A percentile compares a stretch with the other conserved stretches of the same genome.
phyloP scores from a whole-genome alignment of 1,140 invertebrate genomes.

The Temnothorax longispinosus region DNA sequence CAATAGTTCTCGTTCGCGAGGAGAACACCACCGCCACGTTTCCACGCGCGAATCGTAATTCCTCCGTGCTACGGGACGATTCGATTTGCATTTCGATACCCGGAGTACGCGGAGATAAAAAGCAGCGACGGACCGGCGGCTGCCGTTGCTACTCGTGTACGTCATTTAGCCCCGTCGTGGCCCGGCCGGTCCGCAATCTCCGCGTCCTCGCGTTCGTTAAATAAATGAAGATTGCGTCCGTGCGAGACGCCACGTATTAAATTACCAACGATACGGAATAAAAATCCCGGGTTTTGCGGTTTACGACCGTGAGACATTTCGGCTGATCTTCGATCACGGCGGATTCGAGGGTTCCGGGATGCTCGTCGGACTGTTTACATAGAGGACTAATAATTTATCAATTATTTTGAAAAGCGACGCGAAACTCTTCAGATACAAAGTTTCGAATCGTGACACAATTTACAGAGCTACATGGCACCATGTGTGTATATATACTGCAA shows the following conservation, averaged over 20 bases:
- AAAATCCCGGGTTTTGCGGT: background rate
- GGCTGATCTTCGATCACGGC: constrained; percentile 1
- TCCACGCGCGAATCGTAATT: constrained; percentile 56
- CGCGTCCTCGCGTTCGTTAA: constrained; percentile 36
- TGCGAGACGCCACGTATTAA: constrained; percentile 43
- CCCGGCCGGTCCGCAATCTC: constrained; percentile 17
- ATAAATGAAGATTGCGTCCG: constrained; percentile 59
- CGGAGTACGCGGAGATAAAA: constrained; percentile 41
- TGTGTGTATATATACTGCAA: background rate
- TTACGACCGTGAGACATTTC: background rate
- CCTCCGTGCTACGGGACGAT: constrained; percentile 30
- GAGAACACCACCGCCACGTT: constrained; percentile 26
- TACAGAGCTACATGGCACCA: background rate
- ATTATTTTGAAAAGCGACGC: background rate
- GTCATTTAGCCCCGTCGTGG: constrained; percentile 19
- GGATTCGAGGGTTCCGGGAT: background rate
- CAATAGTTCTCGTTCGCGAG: constrained; percentile 47
- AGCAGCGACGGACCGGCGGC: constrained; percentile 8
- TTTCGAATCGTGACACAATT: background rate
- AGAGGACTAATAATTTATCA: background rate
- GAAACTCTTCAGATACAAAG: background rate
- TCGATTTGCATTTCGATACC: constrained; percentile 61
- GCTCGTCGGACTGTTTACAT: background rate
- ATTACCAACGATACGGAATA: constrained; percentile 32
- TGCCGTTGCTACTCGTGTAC: constrained; percentile 1